A percentile compares a stretch with the other conserved stretches of the same genome.
phyloP scores from a whole-genome alignment of 2,888 invertebrate genomes.

The Syrphus vitripennis region DNA sequence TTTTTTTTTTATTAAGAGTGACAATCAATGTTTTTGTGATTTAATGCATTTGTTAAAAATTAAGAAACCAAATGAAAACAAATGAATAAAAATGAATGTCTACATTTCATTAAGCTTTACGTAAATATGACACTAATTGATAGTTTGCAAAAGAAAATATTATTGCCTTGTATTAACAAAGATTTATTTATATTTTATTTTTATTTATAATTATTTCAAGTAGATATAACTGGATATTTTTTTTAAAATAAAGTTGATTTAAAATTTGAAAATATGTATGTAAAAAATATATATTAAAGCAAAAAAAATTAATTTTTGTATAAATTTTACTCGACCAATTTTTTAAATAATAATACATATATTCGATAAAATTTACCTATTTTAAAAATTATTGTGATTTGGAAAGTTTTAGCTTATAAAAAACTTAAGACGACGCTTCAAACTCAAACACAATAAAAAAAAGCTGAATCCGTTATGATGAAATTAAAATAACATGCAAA shows the following conservation, averaged over 20 bases:
- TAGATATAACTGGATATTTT: too few relatives aligned
- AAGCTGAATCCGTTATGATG: neutral
- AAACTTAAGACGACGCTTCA: neutral
- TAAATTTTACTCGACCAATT: neutral
- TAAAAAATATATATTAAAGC: too few relatives aligned
- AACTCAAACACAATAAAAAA: neutral
- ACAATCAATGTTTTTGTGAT: constrained; percentile 68
- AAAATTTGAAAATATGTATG: neutral
- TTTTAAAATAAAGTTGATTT: neutral
- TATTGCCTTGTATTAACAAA: too few relatives aligned
- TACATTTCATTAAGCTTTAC: neutral
- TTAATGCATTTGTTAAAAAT: constrained; percentile 17
- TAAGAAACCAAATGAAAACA: neutral
- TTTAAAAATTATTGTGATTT: neutral
- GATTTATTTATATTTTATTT: too few relatives aligned
- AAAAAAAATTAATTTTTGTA: too few relatives aligned
- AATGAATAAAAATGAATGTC: neutral
- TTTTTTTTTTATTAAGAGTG: constrained; percentile 29
- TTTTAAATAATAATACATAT: neutral
- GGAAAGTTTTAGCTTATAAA: neutral
- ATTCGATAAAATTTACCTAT: too few relatives aligned
- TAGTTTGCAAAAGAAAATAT: neutral
- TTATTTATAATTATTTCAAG: too few relatives aligned
- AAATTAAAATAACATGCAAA: neutral
- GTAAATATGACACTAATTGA: neutral